Evolutionary conservation across 2,797 vertebrate genomes (phyloP).

Genomic region (Pseudochaenichthys georgianus): DNA sequence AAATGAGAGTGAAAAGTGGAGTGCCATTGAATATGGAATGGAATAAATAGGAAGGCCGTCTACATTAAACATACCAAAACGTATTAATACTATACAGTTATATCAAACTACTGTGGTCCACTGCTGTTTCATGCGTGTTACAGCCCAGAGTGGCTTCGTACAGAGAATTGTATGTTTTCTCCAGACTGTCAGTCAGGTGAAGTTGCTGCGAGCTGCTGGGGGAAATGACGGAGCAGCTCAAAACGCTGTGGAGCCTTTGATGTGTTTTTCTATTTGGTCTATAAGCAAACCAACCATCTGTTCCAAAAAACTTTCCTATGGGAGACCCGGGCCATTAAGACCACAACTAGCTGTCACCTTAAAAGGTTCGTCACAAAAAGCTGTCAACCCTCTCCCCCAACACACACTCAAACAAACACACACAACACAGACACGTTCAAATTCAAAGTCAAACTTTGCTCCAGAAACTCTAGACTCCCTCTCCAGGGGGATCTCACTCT

Average conservation of each 20-base stretch:
- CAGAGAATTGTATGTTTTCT: background rate
- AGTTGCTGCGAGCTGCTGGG: constrained; percentile 31
- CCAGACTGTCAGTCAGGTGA: constrained; percentile 28
- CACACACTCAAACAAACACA: background rate
- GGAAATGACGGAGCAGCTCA: constrained; percentile 36
- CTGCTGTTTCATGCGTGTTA: background rate
- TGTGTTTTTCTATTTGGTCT: constrained; percentile 55
- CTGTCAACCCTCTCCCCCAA: constrained; percentile 15
- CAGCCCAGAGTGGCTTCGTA: background rate
- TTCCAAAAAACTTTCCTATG: constrained; percentile 46
- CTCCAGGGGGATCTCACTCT: background rate
- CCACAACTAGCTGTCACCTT: constrained; percentile 39
- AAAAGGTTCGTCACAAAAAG: constrained; percentile 39
- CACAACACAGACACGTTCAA: background rate
- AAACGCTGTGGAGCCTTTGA: constrained; percentile 33
- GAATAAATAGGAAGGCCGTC: background rate
- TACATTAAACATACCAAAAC: background rate
- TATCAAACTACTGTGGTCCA: background rate
- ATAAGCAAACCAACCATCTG: constrained; percentile 56
- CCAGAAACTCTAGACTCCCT: too few species aligned
- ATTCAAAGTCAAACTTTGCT: too few species aligned
- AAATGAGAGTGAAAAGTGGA: constrained; percentile 6
- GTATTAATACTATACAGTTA: background rate
- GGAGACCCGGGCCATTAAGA: constrained; percentile 49
- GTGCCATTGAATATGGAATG: background rate